Conservation (phyloP, 2,113 vertebrate genomes). For the Anhinga anhinga region DNA sequence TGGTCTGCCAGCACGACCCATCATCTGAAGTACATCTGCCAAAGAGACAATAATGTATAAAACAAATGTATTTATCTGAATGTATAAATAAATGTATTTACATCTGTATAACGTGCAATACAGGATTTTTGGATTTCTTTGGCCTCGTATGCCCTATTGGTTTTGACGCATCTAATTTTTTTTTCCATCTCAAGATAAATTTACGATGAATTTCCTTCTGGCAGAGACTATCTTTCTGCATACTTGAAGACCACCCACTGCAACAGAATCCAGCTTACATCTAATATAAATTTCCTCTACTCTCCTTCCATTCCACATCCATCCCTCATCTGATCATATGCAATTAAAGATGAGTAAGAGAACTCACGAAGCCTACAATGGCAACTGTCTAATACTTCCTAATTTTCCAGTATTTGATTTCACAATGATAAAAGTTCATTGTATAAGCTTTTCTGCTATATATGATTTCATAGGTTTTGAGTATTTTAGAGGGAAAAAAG, state of each 20-base stretch:
- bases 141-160: neutral
- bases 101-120: neutral
- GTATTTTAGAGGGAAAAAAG: neutral
- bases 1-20: slow-evolving; percentile 95
- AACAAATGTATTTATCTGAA: neutral
- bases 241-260: neutral
- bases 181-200: neutral
- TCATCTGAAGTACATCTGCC: slow-evolving; percentile 98
- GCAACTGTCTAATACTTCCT: neutral
- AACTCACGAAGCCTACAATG: neutral
- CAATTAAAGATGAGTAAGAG: neutral
- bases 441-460: neutral
- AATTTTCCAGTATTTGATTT: neutral
- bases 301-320: neutral
- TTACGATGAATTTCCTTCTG: neutral
- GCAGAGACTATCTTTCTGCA: neutral
- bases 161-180: neutral
- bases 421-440: neutral
- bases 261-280: neutral
- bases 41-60: slow-evolving; percentile 13
- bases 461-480: neutral
- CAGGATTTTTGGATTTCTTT: neutral
- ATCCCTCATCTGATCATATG: neutral
- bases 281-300: neutral
- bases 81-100: neutral